A percentile compares a stretch with the other conserved stretches of the same genome.
Evolutionary conservation across 2,797 vertebrate species (phyloP).

Genomic region (Propithecus deckenii): DNA sequence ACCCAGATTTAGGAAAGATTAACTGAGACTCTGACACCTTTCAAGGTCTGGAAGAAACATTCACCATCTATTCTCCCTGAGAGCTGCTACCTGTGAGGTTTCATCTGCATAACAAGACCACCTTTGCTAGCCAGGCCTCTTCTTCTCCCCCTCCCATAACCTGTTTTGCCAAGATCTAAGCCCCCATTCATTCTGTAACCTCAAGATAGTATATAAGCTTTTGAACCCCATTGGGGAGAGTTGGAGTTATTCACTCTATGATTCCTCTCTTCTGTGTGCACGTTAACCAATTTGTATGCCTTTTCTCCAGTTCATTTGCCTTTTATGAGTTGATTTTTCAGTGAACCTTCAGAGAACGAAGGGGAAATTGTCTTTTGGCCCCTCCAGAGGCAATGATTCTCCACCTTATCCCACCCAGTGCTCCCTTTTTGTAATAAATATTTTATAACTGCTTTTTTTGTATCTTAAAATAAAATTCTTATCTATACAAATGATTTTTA

Average conservation of each 20-base stretch:
- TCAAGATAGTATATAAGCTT: neutral
- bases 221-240: neutral
- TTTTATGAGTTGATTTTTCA: neutral
- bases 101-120: neutral
- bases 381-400: neutral
- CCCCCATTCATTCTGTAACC: neutral
- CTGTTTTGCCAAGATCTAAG: neutral
- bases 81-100: neutral
- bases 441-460: neutral
- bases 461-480: neutral
- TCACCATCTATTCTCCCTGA: neutral
- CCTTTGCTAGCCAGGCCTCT: neutral
- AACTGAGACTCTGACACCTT: neutral
- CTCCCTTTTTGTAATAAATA: neutral
- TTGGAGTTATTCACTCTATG: neutral
- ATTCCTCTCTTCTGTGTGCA: neutral
- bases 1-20: neutral
- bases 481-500: neutral
- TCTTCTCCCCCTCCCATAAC: neutral
- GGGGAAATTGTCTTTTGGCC: neutral
- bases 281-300: neutral
- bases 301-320: neutral
- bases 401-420: neutral
- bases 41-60: neutral
- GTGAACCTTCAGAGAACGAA: neutral